Evolutionary conservation across 2,888 invertebrate species (phyloP), one percentile per base, ranked within the genome.

Genomic region (Girardia tigrina): DNA sequence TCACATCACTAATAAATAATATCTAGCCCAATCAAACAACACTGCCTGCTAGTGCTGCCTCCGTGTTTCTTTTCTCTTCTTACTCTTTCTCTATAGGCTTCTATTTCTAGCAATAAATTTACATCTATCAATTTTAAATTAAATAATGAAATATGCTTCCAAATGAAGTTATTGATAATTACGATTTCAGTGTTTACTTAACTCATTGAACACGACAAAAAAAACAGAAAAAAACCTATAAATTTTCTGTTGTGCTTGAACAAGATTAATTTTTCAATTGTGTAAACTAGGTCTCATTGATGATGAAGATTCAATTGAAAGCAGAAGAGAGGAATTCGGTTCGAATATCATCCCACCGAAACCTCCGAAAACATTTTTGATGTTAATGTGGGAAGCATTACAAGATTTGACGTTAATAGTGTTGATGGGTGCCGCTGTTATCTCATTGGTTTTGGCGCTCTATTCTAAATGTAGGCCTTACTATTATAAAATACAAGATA

Each of bases 341-440:
- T 93, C 94, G 83, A 98, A 98, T 87, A 89, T 91, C 85, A 98
- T 98, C 88, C 97, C 97, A 85, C 97, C 98, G 81, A 95, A 95
- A 87, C 94, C 97, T 83, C 94, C 97, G 82, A 98, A 98, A 88
- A 92, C 94, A 81, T 98, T 98, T 89, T 88, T 95, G 82, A 91
- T 91, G 85, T 88, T 98, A 87, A 94, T 95, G 82, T 97, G 95
- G 94, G 98, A 98, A 88, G 98, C 98, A 80, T 88, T 98, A 84
- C 97, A 97, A 88, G 97, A 98, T 87, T 92, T 95, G 81, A 98
- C 97, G 81, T 90, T 98, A 83, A 94, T 98, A 86, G 97, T 98
- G 87, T 89, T 98, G 85, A 91, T 97, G 88, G 91, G 97, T 86
- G 94, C 97, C 82, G 97, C 97, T 82, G 88, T 95, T 86, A 92